Evolutionary conservation across 2,797 vertebrate genomes (phyloP).

Genomic region (Zalophus californianus): DNA sequence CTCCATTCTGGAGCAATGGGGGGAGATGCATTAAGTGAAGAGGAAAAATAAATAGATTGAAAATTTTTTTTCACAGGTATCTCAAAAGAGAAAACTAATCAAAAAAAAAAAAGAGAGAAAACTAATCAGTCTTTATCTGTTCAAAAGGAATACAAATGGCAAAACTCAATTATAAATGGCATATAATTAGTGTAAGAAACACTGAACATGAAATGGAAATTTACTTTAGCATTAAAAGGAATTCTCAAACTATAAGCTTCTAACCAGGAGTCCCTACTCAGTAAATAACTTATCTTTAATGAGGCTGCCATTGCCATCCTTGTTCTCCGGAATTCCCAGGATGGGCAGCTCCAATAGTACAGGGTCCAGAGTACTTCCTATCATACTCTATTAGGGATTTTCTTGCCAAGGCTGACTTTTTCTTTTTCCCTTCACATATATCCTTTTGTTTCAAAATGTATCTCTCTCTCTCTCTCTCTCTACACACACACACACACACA

Average conservation of each 20-base stretch:
- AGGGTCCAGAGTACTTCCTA: not conserved
- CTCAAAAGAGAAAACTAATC: conserved; percentile 39
- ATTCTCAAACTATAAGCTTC: not conserved
- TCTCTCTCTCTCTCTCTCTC: not conserved
- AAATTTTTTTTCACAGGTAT: not conserved
- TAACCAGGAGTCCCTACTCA: not conserved
- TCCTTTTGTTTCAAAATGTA: not conserved
- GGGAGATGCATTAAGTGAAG: not conserved
- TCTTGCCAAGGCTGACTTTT: not conserved
- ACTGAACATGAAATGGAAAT: not conserved
- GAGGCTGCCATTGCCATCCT: not conserved
- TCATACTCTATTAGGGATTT: not conserved
- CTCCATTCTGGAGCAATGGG: not conserved
- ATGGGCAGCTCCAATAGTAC: not conserved
- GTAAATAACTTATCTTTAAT: not conserved
- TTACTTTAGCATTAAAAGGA: conserved; percentile 33
- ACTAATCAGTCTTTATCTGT: conserved; percentile 14
- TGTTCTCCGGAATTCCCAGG: not conserved
- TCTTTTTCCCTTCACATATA: not conserved
- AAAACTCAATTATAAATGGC: conserved; percentile 11
- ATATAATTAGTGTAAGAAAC: conserved; percentile 32
- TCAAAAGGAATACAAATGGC: conserved; percentile 50
- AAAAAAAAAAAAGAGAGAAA: conserved; percentile 57
- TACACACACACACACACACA: not conserved
- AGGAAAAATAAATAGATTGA: not conserved